phyloP scores from a whole-genome alignment of 2,797 vertebrate genomes.

The Tarsius wallacei region DNA sequence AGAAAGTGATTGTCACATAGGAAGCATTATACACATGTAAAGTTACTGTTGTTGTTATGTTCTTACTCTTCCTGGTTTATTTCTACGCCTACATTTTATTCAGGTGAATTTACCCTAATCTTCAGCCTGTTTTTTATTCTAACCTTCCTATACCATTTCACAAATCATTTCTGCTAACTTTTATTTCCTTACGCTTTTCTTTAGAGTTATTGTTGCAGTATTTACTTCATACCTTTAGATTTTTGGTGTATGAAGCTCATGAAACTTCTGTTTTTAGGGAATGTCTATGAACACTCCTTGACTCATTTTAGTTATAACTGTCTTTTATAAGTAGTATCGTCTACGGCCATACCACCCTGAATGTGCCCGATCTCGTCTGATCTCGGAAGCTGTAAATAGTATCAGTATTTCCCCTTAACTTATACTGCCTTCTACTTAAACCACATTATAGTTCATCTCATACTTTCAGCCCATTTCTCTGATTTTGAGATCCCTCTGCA shows the following conservation, averaged over 20 bases:
- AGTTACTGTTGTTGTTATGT: background rate
- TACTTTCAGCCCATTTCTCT: background rate
- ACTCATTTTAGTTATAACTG: background rate
- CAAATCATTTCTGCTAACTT: constrained; percentile 14
- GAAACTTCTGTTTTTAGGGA: constrained; percentile 7
- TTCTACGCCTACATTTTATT: background rate
- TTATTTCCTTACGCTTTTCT: constrained; percentile 24
- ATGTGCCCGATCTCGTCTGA: no score
- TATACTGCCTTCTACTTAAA: background rate
- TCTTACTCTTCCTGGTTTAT: background rate
- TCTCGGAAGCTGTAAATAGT: background rate
- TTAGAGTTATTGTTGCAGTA: background rate
- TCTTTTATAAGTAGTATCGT: background rate
- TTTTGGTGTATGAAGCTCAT: constrained; percentile 13
- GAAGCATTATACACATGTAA: background rate
- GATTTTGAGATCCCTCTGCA: constrained; percentile 37
- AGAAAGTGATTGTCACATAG: background rate
- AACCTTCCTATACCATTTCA: constrained; percentile 10
- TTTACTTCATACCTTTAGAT: background rate
- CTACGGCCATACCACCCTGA: no score
- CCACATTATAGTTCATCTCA: background rate
- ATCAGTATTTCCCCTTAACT: constrained; percentile 13
- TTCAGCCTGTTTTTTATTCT: constrained; percentile 43
- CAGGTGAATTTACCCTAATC: background rate
- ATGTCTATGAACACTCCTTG: background rate